phyloP scores from a whole-genome alignment of 2,888 invertebrate genomes.

The Alloplasta piceator region DNA sequence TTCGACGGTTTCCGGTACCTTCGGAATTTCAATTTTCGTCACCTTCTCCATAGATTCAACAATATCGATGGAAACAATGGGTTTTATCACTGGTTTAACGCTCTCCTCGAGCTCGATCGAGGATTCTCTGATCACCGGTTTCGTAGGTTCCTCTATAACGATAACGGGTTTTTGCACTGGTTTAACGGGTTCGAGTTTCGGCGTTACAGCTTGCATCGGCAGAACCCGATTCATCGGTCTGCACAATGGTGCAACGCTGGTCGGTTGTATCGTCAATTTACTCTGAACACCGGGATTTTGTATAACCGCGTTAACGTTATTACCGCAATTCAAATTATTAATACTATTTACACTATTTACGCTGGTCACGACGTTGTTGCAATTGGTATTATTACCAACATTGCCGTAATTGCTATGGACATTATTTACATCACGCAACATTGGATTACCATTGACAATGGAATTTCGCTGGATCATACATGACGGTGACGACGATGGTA shows the following conservation, averaged over 20 bases:
- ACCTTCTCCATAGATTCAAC: constrained; percentile 17
- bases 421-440: constrained; percentile 74
- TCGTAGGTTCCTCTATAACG: constrained; percentile 77
- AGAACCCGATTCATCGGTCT: constrained; percentile 92
- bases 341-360: constrained; percentile 66
- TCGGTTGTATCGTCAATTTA: constrained; percentile 77
- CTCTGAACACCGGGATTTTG: constrained; percentile 81
- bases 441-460: constrained; percentile 74
- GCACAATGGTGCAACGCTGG: constrained; percentile 79
- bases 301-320: constrained; percentile 58
- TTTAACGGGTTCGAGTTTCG: constrained; percentile 84
- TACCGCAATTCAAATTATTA: no score
- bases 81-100: constrained; percentile 33
- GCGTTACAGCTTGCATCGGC: constrained; percentile 89
- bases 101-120: constrained; percentile 29
- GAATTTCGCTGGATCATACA: constrained; percentile 76
- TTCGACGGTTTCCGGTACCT: background rate
- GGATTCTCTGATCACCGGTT: constrained; percentile 72
- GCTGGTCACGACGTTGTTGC: constrained; percentile 51
- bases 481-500: constrained; percentile 72
- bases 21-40: constrained; percentile 23
- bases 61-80: background rate
- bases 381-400: constrained; percentile 64
- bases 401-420: constrained; percentile 74
- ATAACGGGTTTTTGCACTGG: constrained; percentile 73